Evolutionary conservation across 2,113 vertebrate genomes (phyloP).

Genomic region (Calidris pygmaea): DNA sequence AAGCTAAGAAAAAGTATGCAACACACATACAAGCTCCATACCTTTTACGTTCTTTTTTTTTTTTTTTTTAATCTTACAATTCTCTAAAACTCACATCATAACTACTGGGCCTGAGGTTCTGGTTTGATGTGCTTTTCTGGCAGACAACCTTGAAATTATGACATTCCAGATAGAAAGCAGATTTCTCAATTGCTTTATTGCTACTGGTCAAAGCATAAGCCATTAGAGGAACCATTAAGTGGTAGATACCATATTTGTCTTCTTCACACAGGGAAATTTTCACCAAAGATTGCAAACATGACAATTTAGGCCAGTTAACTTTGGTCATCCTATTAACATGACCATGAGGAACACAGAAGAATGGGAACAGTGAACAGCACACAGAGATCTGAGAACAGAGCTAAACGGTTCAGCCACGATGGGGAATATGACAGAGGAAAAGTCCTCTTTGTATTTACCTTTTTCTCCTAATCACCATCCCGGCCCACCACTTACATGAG

Average conservation of each 20-base stretch:
- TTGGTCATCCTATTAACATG: background rate
- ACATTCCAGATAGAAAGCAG: background rate
- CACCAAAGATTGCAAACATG: background rate
- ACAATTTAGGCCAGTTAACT: background rate
- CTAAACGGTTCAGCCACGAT: fast-evolving
- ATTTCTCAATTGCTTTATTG: background rate
- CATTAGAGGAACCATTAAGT: background rate
- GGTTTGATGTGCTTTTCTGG: background rate
- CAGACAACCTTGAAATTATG: background rate
- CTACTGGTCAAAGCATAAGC: background rate
- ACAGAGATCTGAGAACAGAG: background rate
- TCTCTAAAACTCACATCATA: background rate
- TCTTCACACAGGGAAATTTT: background rate
- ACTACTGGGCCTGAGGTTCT: background rate
- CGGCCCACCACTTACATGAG: background rate
- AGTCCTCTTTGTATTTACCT: background rate
- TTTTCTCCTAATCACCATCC: background rate
- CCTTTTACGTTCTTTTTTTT: background rate
- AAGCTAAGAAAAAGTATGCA: background rate
- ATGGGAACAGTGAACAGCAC: background rate
- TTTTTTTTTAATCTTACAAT: background rate
- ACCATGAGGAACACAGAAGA: background rate
- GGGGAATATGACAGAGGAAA: fast-evolving
- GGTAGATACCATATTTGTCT: background rate
- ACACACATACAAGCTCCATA: fast-evolving